A percentile compares a stretch with the other conserved stretches of the same genome.
These are phyloP conservation scores for Bombus waltoni DNA, from an alignment of 1,140 invertebrate genomes.

Conservation along the genomic window DNA sequence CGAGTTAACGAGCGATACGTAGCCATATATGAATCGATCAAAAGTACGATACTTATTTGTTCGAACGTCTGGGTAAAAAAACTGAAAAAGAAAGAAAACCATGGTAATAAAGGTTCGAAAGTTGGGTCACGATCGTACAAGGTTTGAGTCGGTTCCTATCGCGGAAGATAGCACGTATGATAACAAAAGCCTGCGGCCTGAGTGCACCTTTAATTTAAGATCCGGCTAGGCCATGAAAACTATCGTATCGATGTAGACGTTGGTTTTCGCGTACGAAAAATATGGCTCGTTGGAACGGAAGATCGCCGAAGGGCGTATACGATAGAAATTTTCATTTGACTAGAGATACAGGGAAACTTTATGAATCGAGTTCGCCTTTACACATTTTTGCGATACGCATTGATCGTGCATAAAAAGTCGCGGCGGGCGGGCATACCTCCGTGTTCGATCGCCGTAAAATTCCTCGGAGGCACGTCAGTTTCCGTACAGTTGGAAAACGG, in stretches of 20 bases:
- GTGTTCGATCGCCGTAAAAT: slow-evolving; percentile 45
- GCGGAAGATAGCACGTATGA: too few relatives aligned
- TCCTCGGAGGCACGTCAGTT: slow-evolving; percentile 44
- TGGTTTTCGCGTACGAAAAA: background rate
- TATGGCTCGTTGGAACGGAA: background rate
- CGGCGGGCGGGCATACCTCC: background rate
- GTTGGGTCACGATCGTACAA: background rate
- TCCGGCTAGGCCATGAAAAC: background rate
- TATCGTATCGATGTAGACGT: background rate
- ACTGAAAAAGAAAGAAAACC: too few relatives aligned
- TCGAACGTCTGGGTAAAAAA: background rate
- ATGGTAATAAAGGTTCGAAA: background rate
- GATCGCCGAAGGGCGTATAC: background rate
- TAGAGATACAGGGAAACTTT: background rate
- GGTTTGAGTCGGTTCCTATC: background rate
- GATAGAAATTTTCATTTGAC: slow-evolving; percentile 24
- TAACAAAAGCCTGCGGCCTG: too few relatives aligned
- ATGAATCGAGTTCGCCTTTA: slow-evolving; percentile 5
- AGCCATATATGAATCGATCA: background rate
- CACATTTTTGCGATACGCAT: slow-evolving; percentile 56
- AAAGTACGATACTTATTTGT: background rate
- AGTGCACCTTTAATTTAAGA: background rate
- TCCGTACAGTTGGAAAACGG: slow-evolving; percentile 11
- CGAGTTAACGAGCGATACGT: background rate
- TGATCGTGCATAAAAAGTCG: slow-evolving; percentile 65